Evolutionary conservation across 2,888 invertebrate species (phyloP).

Genomic region (Notodonta dromedarius): DNA sequence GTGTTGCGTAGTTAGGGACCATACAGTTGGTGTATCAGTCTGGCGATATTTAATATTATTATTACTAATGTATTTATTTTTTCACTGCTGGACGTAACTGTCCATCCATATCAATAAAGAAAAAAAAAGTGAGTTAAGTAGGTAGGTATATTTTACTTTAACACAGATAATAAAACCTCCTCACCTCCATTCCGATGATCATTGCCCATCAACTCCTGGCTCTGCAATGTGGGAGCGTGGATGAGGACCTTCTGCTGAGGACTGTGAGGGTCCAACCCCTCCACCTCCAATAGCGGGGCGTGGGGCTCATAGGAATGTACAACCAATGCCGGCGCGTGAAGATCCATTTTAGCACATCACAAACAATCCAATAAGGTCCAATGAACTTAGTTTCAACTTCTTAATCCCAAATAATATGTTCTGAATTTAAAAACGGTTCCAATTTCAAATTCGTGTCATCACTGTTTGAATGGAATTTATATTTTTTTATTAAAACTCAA

Average conservation of each 20-base stretch:
- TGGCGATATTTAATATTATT: too few species aligned
- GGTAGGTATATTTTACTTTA: too few species aligned
- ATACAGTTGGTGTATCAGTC: too few species aligned
- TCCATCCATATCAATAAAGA: too few species aligned
- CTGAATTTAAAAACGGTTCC: slow-evolving; percentile 3
- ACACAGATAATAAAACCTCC: slow-evolving; percentile 17
- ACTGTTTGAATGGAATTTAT: slow-evolving; percentile 14
- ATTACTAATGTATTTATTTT: too few species aligned
- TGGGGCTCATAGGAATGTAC: slow-evolving; percentile 80
- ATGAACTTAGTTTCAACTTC: neutral
- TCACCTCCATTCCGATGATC: slow-evolving; percentile 79
- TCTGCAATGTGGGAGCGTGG: slow-evolving; percentile 73
- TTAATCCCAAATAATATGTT: slow-evolving; percentile 11
- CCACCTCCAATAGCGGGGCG: slow-evolving; percentile 75
- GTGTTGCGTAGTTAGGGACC: too few species aligned
- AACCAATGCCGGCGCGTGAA: slow-evolving; percentile 75
- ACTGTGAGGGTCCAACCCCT: slow-evolving; percentile 77
- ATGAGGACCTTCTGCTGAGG: slow-evolving; percentile 80
- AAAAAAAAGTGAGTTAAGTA: too few species aligned
- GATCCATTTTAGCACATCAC: slow-evolving; percentile 68
- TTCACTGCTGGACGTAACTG: too few species aligned
- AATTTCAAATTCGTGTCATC: slow-evolving; percentile 8
- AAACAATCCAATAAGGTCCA: slow-evolving; percentile 16
- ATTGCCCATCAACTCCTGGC: slow-evolving; percentile 71
- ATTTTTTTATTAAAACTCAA: slow-evolving; percentile 16